These are phyloP conservation scores for Platanista minor DNA, from an alignment of 2,113 vertebrate genomes.

Conservation along the genomic window DNA sequence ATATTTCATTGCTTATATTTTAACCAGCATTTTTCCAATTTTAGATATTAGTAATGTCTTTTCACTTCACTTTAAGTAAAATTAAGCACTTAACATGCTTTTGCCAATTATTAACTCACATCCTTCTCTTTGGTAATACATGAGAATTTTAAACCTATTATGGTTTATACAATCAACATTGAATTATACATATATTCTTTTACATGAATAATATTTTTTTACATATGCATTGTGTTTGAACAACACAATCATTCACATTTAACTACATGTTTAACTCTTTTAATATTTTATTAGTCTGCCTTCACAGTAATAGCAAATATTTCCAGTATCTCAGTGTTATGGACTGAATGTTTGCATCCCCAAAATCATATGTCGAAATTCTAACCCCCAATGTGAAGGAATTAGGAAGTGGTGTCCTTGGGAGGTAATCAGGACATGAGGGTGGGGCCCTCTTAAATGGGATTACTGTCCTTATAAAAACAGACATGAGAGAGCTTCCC, in stretches of 20 bases:
- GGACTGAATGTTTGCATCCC: not conserved
- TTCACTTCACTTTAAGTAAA: not conserved
- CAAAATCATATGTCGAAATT: not conserved
- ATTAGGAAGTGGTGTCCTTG: not conserved
- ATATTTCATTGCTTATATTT: not conserved
- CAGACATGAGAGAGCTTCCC: not conserved
- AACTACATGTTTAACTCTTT: not conserved
- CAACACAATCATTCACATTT: not conserved
- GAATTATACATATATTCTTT: not conserved
- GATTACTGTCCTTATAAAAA: not conserved
- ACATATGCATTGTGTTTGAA: not conserved
- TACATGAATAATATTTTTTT: not conserved
- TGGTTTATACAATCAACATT: not conserved
- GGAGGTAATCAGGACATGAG: not conserved
- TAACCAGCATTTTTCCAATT: not conserved
- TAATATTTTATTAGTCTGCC: not conserved
- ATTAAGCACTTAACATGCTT: not conserved
- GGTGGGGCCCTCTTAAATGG: not conserved
- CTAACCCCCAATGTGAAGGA: not conserved
- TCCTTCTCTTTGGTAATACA: not conserved
- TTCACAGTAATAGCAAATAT: not conserved
- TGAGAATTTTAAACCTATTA: not conserved
- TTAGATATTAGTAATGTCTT: not conserved
- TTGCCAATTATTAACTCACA: not conserved
- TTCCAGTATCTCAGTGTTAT: not conserved